phyloP scores from a whole-genome alignment of 2,797 vertebrate genomes.

The Enteromius argenteus region DNA sequence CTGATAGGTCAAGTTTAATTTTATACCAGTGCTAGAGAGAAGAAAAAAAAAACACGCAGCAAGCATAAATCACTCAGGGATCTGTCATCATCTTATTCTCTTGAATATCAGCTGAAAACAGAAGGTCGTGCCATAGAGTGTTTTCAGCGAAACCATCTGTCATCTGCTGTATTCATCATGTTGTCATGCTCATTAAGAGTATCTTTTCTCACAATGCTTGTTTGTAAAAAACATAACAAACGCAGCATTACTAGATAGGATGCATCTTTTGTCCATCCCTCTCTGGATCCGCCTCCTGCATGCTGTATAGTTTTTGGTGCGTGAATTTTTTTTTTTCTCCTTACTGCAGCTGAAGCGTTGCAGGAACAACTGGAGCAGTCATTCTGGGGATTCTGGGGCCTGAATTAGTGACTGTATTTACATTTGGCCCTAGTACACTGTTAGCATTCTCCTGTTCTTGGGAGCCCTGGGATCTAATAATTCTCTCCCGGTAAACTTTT shows the following conservation, averaged over 20 bases:
- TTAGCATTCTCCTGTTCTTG: slow-evolving; percentile 56
- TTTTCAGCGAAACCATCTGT: slow-evolving; percentile 4
- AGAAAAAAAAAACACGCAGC: background rate
- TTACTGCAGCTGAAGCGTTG: background rate
- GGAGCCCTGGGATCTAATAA: slow-evolving; percentile 45
- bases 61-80: slow-evolving; percentile 14
- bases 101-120: slow-evolving; percentile 11
- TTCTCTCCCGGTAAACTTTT: slow-evolving; percentile 57
- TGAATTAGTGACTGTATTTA: slow-evolving; percentile 54
- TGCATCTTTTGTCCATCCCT: background rate
- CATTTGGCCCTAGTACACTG: slow-evolving; percentile 43
- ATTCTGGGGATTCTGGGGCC: slow-evolving; percentile 42
- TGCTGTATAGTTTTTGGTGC: background rate
- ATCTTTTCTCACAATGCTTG: slow-evolving; percentile 13
- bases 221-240: background rate
- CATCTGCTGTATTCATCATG: background rate
- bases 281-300: background rate
- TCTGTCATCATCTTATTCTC: slow-evolving; percentile 16
- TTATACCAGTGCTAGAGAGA: background rate
- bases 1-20: background rate
- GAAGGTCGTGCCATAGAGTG: background rate
- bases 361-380: slow-evolving; percentile 33
- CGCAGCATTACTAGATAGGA: background rate
- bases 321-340: background rate
- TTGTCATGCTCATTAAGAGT: slow-evolving; percentile 25